Percentiles rank a stretch among this genome's conserved stretches.
phyloP scores from a whole-genome alignment of 2,797 vertebrate genomes.

The Bradypus variegatus region DNA sequence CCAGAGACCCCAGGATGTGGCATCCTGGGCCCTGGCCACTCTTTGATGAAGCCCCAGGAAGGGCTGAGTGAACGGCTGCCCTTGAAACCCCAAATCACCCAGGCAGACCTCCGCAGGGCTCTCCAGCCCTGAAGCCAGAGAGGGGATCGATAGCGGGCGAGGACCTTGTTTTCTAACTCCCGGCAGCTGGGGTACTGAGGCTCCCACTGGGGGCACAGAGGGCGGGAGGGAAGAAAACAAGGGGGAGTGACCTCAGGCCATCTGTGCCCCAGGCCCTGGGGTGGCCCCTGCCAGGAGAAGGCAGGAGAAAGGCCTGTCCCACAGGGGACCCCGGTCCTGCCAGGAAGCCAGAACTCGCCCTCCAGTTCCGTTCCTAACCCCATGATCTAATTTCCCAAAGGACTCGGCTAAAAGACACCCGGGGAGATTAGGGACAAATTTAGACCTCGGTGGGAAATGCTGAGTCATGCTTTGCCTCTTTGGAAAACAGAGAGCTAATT shows the following conservation, averaged over 20 bases:
- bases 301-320: background rate
- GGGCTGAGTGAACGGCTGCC: background rate
- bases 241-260: background rate
- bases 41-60: fast-evolving
- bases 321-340: fast-evolving
- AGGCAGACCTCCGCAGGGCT: fast-evolving
- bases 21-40: background rate
- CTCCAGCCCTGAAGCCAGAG: background rate
- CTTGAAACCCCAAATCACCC: too few relatives aligned
- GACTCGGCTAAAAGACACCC: background rate
- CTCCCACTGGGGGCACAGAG: background rate
- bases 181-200: background rate
- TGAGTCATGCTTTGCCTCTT: constrained; percentile 65
- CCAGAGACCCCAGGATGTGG: background rate
- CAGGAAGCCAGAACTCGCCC: background rate
- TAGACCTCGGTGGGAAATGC: constrained; percentile 37
- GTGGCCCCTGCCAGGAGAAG: too few relatives aligned
- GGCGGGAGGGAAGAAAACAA: background rate
- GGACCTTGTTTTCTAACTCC: background rate
- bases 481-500: constrained; percentile 67
- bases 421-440: background rate
- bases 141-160: fast-evolving
- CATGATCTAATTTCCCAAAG: background rate
- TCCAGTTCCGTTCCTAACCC: background rate
- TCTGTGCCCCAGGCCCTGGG: background rate